These are phyloP conservation scores for Vireo griseus DNA, from an alignment of 2,797 vertebrate species.

Conservation along the genomic window DNA sequence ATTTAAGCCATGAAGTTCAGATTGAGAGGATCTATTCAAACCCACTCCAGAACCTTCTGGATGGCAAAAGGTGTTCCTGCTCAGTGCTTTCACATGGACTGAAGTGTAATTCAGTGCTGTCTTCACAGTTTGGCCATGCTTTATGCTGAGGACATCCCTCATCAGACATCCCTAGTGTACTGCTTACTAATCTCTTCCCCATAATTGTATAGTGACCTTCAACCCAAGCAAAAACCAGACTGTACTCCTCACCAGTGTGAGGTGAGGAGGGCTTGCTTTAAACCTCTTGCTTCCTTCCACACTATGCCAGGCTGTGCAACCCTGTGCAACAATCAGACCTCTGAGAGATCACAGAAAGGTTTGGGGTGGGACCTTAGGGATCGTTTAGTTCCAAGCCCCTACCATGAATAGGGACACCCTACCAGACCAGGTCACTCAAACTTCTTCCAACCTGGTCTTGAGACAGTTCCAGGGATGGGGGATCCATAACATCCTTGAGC, in stretches of 20 bases:
- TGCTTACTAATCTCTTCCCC: not conserved
- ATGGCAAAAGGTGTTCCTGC: not conserved
- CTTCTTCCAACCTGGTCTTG: fast-evolving
- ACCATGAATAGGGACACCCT: not conserved
- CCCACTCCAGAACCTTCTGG: not conserved
- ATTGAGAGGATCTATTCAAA: not conserved
- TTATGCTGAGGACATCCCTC: not conserved
- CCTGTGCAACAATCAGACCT: fast-evolving
- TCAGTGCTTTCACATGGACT: not conserved
- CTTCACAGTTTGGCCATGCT: not conserved
- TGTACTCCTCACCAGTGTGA: not conserved
- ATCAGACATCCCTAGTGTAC: not conserved
- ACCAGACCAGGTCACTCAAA: not conserved
- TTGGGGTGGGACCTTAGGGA: not conserved
- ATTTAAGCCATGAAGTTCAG: not conserved
- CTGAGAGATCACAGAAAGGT: not conserved
- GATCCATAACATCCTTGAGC: not conserved
- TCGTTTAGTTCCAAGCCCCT: not conserved
- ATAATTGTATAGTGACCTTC: not conserved
- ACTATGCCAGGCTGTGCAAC: not conserved
- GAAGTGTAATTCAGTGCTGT: not conserved
- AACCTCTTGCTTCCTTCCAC: not conserved
- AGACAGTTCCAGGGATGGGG: not conserved
- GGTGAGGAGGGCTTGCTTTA: not conserved
- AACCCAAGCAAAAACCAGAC: not conserved